Percentiles rank a stretch among this genome's conserved stretches.
phyloP scores from a whole-genome alignment of 2,113 vertebrate species.

The Zosterops lateralis region DNA sequence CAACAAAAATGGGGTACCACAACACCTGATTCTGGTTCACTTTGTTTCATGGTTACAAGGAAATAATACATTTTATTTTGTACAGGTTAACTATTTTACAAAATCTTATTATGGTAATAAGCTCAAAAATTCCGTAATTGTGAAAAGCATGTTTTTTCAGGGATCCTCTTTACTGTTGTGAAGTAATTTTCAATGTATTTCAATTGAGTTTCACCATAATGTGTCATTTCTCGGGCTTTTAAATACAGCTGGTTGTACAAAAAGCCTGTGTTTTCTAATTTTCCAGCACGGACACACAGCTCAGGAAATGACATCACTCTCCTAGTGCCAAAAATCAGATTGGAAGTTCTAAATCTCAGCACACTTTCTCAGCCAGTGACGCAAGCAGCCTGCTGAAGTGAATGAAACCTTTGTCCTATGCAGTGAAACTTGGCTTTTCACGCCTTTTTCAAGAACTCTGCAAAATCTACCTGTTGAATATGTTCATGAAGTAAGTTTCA shows the following conservation, averaged over 20 bases:
- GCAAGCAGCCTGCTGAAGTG: neutral
- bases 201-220: neutral
- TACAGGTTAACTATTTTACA: neutral
- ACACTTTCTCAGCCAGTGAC: neutral
- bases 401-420: slow-evolving; percentile 24
- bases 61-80: neutral
- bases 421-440: neutral
- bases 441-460: neutral
- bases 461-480: neutral
- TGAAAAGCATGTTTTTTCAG: neutral
- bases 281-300: neutral
- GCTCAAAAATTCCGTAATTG: neutral
- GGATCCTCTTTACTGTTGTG: neutral
- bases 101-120: neutral
- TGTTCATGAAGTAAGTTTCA: neutral
- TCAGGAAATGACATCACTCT: slow-evolving; percentile 27
- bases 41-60: neutral
- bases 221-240: neutral
- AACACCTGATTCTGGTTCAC: neutral
- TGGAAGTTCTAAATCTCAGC: slow-evolving; percentile 39
- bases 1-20: neutral
- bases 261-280: neutral
- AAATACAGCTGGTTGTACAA: neutral
- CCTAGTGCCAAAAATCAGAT: neutral
- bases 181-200: neutral